These are phyloP conservation scores for Pterocles gutturalis DNA, from an alignment of 2,113 vertebrate species.

Conservation along the genomic window DNA sequence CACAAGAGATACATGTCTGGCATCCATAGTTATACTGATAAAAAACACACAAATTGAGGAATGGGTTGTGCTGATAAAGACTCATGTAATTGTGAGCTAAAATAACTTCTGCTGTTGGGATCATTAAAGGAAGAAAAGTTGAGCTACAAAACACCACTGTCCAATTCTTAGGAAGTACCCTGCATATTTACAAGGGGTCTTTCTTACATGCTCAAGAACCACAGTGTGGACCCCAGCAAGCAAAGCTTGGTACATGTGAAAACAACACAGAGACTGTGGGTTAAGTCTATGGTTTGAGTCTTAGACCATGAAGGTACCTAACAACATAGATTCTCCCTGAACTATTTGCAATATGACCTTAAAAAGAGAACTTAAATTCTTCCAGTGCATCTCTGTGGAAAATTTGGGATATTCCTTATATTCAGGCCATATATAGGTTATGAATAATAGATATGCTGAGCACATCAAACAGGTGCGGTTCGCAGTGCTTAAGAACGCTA, in stretches of 20 bases:
- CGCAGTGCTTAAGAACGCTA: not conserved
- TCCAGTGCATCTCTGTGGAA: not conserved
- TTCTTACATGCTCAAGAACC: not conserved
- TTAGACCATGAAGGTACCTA: not conserved
- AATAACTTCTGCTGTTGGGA: not conserved
- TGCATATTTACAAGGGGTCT: not conserved
- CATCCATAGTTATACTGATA: rapidly evolving
- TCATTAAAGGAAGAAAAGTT: not conserved
- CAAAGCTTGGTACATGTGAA: not conserved
- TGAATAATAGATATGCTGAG: not conserved
- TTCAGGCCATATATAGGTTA: not conserved
- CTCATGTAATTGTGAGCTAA: not conserved
- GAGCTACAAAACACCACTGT: not conserved
- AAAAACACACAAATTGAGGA: not conserved
- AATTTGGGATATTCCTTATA: not conserved
- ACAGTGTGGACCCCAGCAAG: not conserved
- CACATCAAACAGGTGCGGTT: not conserved
- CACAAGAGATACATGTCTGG: not conserved
- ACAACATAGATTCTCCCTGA: not conserved
- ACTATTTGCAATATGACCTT: not conserved
- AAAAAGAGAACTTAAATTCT: not conserved
- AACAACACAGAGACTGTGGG: not conserved
- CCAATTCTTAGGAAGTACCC: not conserved
- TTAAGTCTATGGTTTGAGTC: not conserved
- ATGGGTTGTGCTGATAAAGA: not conserved